Base-by-base conservation (phyloP, 2,113 vertebrate genomes). In the Triplophysa tibetana region DNA sequence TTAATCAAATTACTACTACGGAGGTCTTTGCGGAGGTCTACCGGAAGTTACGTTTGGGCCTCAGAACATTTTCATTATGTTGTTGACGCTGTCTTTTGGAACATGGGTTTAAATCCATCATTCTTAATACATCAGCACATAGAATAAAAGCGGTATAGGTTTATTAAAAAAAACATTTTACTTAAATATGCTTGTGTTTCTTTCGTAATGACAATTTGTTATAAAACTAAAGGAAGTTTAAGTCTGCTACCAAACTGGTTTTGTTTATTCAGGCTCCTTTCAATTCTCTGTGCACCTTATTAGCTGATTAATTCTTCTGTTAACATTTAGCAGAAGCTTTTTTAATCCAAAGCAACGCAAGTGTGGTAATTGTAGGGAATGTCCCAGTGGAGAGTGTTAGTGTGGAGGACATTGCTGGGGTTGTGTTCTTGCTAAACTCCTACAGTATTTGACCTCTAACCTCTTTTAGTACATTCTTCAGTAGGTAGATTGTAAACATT, bases 291-390 rank as follows among this genome's bases (percentile, higher is more conserved):
- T 23, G 54, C 1, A 0, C 70, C 70, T 60, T 38, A 60, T 73
- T 73, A 73, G 70, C 23, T 23, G 23, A 60, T 73, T 23, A 23
- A 73, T 73, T 23, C 6, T 60, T 73, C 58, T 11, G 29, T 73
- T 73, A 73, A 60, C 70, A 73, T 73, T 73, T 73, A 73, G 12
- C 13, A 0, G 52, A 41, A 23, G 54, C 70, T 73, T 73, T 73
- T 33, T 73, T 73, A 38, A 73, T 73, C 70, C 70, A 73, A 16
- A 73, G n/a, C 29, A 23, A 73, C 50, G 41, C n/a, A 10, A 73
- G 14, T 58, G n/a, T 11, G 2, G 29, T 73, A 73, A 73, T 60
- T 41, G 54, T 24, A 14, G 21, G 8, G 29, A 58, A 6, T 2
- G 13, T 73, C 70, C 19, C 70, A 16, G 17, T 73, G 54, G 54